Evolutionary conservation across 2,888 invertebrate genomes (phyloP).

Genomic region (Palloptera scutellata): DNA sequence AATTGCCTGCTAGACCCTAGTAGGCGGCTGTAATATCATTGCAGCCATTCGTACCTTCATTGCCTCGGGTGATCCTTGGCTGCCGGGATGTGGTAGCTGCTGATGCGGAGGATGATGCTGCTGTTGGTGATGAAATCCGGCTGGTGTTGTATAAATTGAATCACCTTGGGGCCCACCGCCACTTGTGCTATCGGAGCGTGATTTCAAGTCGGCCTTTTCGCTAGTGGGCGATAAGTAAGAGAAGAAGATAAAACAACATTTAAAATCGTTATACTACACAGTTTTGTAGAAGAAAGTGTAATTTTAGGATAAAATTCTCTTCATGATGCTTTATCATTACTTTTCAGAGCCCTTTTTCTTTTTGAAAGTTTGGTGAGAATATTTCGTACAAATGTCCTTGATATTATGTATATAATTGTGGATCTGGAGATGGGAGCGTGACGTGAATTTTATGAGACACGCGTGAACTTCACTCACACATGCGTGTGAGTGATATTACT

Average conservation of each 20-base stretch:
- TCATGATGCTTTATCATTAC: too few species aligned
- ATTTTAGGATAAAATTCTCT: too few species aligned
- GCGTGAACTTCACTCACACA: too few species aligned
- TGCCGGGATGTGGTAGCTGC: conserved; percentile 54
- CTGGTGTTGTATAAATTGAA: conserved; percentile 75
- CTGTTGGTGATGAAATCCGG: conserved; percentile 62
- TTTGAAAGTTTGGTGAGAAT: too few species aligned
- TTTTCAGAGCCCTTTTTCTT: too few species aligned
- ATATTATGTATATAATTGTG: too few species aligned
- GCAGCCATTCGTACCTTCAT: conserved; percentile 91
- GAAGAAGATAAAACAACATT: conserved; percentile 6
- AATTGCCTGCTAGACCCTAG: conserved; percentile 73
- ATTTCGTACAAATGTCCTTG: too few species aligned
- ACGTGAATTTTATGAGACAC: too few species aligned
- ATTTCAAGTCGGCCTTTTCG: conserved; percentile 65
- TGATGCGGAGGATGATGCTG: conserved; percentile 54
- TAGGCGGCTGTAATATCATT: conserved; percentile 88
- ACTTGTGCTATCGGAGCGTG: conserved; percentile 64
- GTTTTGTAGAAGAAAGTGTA: too few species aligned
- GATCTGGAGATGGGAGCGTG: too few species aligned
- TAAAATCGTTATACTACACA: too few species aligned
- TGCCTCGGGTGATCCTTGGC: conserved; percentile 74
- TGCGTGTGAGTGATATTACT: too few species aligned
- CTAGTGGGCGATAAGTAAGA: conserved; percentile 41
- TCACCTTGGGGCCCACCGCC: conserved; percentile 73